A percentile compares a stretch with the other conserved stretches of the same genome.
phyloP scores from a whole-genome alignment of 1,140 invertebrate species.

The Popillia japonica region DNA sequence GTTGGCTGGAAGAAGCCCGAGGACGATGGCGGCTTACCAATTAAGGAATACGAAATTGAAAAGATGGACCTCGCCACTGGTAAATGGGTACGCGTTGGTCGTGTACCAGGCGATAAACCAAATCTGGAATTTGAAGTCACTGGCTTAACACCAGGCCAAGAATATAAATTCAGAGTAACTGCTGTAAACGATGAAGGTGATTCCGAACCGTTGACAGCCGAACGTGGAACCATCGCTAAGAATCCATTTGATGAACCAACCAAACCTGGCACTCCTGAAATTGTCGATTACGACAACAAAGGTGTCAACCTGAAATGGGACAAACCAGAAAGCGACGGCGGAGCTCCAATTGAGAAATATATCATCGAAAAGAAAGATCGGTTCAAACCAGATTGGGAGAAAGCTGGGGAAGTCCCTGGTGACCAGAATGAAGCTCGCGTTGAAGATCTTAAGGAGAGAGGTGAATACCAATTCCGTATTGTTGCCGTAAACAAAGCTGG shows the following conservation, averaged over 20 bases:
- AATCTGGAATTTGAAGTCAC: conserved; percentile 87
- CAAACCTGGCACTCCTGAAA: conserved; percentile 90
- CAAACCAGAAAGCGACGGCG: conserved; percentile 90
- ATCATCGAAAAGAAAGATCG: conserved; percentile 97
- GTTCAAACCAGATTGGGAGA: conserved; percentile 81
- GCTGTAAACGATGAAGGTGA: conserved; percentile 97
- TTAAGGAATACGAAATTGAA: conserved; percentile 94
- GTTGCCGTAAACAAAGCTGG: conserved; percentile 98
- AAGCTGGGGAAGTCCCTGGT: conserved; percentile 82
- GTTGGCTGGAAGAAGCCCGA: conserved; percentile 91
- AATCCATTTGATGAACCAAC: conserved; percentile 92
- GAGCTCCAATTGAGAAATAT: conserved; percentile 95
- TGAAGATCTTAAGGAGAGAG: conserved; percentile 86
- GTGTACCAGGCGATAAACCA: conserved; percentile 75
- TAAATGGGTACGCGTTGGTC: conserved; percentile 88
- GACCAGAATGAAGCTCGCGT: conserved; percentile 80
- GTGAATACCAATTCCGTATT: conserved; percentile 94
- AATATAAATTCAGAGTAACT: conserved; percentile 96
- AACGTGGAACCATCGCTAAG: conserved; percentile 87
- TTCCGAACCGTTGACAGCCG: conserved; percentile 90
- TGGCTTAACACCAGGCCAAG: conserved; percentile 87
- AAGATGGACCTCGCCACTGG: conserved; percentile 91
- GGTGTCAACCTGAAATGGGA: conserved; percentile 95
- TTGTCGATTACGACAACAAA: conserved; percentile 92
- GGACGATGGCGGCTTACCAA: conserved; percentile 92